These are phyloP conservation scores for Rhincodon typus DNA, from an alignment of 2,797 vertebrate genomes.

Conservation along the genomic window DNA sequence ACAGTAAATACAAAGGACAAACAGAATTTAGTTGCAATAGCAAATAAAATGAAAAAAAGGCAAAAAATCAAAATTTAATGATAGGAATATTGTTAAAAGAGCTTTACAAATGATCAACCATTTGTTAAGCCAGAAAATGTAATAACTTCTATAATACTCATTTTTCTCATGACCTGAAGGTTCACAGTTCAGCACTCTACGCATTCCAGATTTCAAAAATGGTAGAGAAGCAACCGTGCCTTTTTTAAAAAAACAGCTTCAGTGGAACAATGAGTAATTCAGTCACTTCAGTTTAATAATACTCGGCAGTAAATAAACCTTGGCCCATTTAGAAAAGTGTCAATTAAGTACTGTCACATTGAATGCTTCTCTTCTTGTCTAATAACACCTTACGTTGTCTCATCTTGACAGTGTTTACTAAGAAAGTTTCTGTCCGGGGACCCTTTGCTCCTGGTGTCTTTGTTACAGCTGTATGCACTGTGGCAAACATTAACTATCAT, in stretches of 20 bases:
- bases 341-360: conserved; percentile 27
- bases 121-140: not conserved
- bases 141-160: conserved; percentile 11
- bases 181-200: conserved; percentile 20
- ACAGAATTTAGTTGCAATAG: not conserved
- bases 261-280: conserved; percentile 18
- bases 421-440: not conserved
- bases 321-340: conserved; percentile 17
- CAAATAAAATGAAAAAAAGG: not conserved
- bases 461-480: not conserved
- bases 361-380: conserved; percentile 13
- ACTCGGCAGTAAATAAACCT: conserved; percentile 27
- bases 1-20: not conserved
- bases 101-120: not conserved
- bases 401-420: not conserved
- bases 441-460: not conserved
- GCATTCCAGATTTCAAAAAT: conserved; percentile 24
- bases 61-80: not conserved
- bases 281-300: conserved; percentile 8
- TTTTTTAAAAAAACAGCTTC: not conserved
- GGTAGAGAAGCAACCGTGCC: not conserved
- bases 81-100: not conserved
- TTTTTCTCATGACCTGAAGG: conserved; percentile 13
- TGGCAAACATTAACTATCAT: not conserved
- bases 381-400: conserved; percentile 9